Conservation (phyloP, 2,113 vertebrate species). For the Stomatorhinus ivindoensis region DNA sequence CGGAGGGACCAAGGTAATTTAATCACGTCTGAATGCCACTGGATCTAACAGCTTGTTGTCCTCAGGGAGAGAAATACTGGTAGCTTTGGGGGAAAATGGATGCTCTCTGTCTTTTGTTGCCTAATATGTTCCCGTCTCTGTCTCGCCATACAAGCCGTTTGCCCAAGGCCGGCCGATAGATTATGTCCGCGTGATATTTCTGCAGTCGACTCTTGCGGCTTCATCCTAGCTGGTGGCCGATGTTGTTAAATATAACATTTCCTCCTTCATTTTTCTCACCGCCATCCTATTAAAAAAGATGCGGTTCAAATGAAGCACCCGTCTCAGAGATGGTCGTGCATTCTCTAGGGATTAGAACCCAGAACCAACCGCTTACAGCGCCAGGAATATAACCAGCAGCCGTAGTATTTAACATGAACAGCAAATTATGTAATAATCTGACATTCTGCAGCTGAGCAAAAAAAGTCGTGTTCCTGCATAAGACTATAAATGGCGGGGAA, state of each 20-base stretch:
- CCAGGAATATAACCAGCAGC: not conserved
- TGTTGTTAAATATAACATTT: not conserved
- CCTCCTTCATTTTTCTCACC: not conserved
- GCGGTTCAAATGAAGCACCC: not conserved
- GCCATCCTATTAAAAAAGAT: not conserved
- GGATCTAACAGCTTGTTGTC: not conserved
- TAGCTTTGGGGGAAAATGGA: not conserved
- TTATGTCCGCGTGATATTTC: not conserved
- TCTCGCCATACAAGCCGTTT: not conserved
- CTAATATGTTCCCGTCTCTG: not conserved
- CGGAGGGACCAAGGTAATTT: not conserved
- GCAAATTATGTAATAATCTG: not conserved
- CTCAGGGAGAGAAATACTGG: constrained; percentile 5
- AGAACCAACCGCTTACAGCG: not conserved
- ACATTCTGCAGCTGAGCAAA: not conserved
- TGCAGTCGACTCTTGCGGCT: not conserved
- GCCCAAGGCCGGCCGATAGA: not conserved
- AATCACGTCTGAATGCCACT: constrained; percentile 3
- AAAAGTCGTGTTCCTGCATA: not conserved
- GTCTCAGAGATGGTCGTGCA: not conserved
- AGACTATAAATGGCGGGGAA: not conserved
- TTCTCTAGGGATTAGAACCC: not conserved
- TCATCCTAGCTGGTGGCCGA: not conserved
- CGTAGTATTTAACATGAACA: not conserved
- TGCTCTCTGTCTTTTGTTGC: not conserved